Evolutionary conservation across 2,797 vertebrate genomes (phyloP), one percentile per base, ranked within the genome.

Genomic region (Gymnothorax reevesii): DNA sequence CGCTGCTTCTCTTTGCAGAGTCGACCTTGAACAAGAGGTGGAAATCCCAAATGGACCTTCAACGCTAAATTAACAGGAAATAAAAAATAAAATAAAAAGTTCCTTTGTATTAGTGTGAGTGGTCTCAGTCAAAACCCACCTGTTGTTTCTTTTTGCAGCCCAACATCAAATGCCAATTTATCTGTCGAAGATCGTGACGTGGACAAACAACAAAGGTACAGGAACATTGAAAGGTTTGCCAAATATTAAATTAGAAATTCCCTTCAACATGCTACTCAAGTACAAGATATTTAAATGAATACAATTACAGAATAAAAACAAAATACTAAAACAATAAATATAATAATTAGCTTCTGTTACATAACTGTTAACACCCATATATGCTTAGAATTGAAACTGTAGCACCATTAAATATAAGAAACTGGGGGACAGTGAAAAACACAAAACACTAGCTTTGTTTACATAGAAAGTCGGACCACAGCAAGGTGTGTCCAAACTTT

Each of bases 131-230:
- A n/a, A 52, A 15, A 64, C 75, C 7, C 92, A 99, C 98, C 98
- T 95, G 97, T 98, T 2, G 96, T 98, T 86, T 98, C 96, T 90
- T 98, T 97, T 90, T 99, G 98, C 89, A 99, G 93, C 84, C 98
- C 98, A 27, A 99, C 98, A 84, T 99, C 98, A 92, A 99, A 99
- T 42, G 98, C 98, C 91, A 99, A 91, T 90, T 99, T 99, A 92
- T 99, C 98, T 82, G 97, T 98, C 86, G 98, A 99, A 0, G 98
- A 99, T 83, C 97, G 97, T 79, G 98, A 98, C 13, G 98, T 98
- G 90, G 97, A 98, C 75, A 99, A 94, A 91, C 98, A 99, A 94
- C 97, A 99, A 0, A 99, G 92, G 90, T 98, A 99, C 98, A 99
- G 90, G 57, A 86, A 90, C 86, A 82, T 88, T 59, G 89, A 87